Evolutionary conservation across 2,113 vertebrate genomes (phyloP).

Genomic region (Chaetodon auriga): DNA sequence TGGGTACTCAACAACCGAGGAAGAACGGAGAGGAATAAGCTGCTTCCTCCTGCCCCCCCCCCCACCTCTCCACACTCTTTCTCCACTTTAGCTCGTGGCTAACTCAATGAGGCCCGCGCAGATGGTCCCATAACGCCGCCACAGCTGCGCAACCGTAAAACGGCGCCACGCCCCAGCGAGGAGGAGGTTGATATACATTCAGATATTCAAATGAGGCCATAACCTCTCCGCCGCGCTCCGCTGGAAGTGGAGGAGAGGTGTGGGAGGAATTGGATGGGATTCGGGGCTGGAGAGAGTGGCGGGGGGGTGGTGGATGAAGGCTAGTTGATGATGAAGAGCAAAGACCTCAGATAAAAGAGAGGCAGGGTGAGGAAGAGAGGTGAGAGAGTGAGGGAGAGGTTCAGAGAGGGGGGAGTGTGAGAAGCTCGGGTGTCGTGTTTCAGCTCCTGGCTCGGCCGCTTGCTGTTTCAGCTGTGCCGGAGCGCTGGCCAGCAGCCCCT

Average conservation of each 20-base stretch:
- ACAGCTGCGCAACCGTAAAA: constrained; percentile 68
- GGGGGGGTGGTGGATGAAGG: neutral
- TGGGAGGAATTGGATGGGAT: constrained; percentile 46
- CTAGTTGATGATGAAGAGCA: constrained; percentile 34
- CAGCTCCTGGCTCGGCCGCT: constrained; percentile 75
- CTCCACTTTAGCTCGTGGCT: constrained; percentile 54
- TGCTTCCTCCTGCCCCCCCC: constrained; percentile 12
- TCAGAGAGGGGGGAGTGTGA: constrained; percentile 22
- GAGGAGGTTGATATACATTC: constrained; percentile 58
- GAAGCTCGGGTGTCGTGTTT: constrained; percentile 72
- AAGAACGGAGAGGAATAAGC: constrained; percentile 47
- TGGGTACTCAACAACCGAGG: constrained; percentile 65
- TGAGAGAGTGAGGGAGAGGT: constrained; percentile 44
- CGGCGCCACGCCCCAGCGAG: constrained; percentile 60
- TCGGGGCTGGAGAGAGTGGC: neutral
- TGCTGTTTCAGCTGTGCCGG: constrained; percentile 85
- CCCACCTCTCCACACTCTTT: constrained; percentile 12
- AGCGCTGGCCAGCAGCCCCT: constrained; percentile 77
- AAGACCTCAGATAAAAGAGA: constrained; percentile 54
- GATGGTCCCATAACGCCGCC: constrained; percentile 74
- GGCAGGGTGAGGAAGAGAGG: constrained; percentile 35
- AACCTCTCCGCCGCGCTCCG: constrained; percentile 46
- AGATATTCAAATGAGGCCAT: constrained; percentile 70
- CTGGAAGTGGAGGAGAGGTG: constrained; percentile 42
- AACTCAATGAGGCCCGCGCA: constrained; percentile 68